Conservation (phyloP, 92 coral and sea anemone species). For the Galaxea fascicularis region DNA sequence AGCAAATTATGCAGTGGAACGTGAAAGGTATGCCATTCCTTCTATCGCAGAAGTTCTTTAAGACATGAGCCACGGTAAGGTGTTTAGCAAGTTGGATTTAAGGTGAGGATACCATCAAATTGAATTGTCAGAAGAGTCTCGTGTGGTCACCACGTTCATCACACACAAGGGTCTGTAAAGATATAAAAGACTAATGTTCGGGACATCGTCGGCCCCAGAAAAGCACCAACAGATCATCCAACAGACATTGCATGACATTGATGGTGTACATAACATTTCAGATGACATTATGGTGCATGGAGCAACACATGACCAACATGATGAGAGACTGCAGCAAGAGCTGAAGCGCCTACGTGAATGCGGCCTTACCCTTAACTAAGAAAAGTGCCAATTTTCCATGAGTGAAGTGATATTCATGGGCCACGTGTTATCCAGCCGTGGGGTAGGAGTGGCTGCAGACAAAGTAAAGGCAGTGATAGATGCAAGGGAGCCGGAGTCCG, state of each 20-base stretch:
- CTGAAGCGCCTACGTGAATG: not conserved
- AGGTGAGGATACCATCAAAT: no score
- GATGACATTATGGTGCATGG: not conserved
- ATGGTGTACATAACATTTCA: no score
- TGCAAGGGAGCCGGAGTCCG: no score
- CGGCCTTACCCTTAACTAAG: no score
- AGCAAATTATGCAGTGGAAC: conserved; percentile 4
- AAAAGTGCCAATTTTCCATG: not conserved
- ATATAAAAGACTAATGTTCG: not conserved
- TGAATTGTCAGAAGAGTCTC: no score
- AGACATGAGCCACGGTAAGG: not conserved
- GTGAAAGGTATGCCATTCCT: not conserved
- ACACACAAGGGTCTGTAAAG: no score
- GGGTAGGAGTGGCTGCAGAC: no score
- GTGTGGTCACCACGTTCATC: no score
- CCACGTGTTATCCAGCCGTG: no score
- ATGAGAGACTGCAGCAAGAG: not conserved
- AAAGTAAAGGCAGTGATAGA: no score
- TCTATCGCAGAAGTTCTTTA: not conserved
- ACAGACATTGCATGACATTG: no score
- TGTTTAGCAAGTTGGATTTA: not conserved
- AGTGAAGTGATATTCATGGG: not conserved
- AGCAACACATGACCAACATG: not conserved
- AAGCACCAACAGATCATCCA: not conserved
- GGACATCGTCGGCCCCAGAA: not conserved